Conservation (phyloP, 2,113 vertebrate species). For the Cariama cristata region DNA sequence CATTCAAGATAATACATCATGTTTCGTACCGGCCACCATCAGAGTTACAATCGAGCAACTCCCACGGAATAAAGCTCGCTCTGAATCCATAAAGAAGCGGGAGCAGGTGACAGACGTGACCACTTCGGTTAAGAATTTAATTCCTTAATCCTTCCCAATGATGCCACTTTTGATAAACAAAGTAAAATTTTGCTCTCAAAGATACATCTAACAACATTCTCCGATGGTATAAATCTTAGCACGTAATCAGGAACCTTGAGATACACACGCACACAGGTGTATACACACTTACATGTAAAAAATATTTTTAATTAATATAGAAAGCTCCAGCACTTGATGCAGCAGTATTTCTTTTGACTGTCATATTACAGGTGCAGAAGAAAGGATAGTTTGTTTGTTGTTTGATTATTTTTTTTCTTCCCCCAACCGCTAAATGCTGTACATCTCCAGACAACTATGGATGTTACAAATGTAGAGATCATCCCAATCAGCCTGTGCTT, state of each 20-base stretch:
- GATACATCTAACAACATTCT: not conserved
- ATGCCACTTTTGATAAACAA: not conserved
- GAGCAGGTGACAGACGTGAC: not conserved
- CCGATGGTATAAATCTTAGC: not conserved
- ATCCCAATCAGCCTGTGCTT: not conserved
- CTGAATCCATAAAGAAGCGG: not conserved
- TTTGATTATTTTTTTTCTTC: not conserved
- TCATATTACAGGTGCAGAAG: not conserved
- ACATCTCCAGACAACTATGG: not conserved
- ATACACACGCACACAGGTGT: fast-evolving
- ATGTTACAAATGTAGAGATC: not conserved
- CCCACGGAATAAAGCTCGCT: not conserved
- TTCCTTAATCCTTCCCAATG: not conserved
- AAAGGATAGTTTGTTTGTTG: not conserved
- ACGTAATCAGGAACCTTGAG: not conserved
- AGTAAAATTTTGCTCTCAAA: not conserved
- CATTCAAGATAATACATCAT: not conserved
- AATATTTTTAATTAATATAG: not conserved
- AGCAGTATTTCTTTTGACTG: not conserved
- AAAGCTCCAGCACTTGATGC: not conserved
- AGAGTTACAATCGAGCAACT: fast-evolving
- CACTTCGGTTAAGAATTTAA: not conserved
- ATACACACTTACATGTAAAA: not conserved
- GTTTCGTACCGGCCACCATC: not conserved
- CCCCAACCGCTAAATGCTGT: not conserved